These are phyloP conservation scores for Megathymus violae DNA, from an alignment of 1,140 invertebrate genomes.

Conservation along the genomic window DNA sequence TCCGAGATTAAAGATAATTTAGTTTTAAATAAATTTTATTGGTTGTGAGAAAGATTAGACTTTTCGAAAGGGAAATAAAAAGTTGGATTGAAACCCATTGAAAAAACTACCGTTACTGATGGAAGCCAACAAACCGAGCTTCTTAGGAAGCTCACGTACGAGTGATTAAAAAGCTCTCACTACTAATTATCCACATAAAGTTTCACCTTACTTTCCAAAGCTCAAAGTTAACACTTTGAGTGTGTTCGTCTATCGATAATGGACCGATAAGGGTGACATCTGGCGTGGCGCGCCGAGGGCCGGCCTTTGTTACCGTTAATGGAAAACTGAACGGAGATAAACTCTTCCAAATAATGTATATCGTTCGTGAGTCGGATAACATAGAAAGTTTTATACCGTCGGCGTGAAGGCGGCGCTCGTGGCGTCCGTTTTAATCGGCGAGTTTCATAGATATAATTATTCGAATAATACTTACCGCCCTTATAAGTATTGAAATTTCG, in stretches of 20 bases:
- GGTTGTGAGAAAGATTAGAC: not conserved
- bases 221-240: slow-evolving; percentile 24
- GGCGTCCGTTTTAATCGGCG: slow-evolving; percentile 3
- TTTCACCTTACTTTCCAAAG: slow-evolving; percentile 14
- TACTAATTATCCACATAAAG: slow-evolving; percentile 26
- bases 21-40: not conserved
- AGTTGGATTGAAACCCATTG: slow-evolving; percentile 2
- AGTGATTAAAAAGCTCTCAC: slow-evolving; percentile 25
- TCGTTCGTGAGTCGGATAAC: slow-evolving; percentile 17
- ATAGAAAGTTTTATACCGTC: slow-evolving; percentile 10
- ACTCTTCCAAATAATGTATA: slow-evolving; percentile 19
- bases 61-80: not conserved
- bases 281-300: not conserved
- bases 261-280: slow-evolving; percentile 15
- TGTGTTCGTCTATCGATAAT: slow-evolving; percentile 22
- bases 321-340: slow-evolving; percentile 22
- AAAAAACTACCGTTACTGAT: slow-evolving; percentile 30
- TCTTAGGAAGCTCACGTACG: slow-evolving; percentile 32
- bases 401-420: not conserved
- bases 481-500: too few relatives aligned
- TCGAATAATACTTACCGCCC: not conserved
- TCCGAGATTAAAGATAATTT: too few relatives aligned
- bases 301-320: slow-evolving; percentile 29
- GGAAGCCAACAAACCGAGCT: slow-evolving; percentile 22
- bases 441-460: slow-evolving; percentile 5